A percentile compares a stretch with the other conserved stretches of the same genome.
Conservation (phyloP, 2,113 vertebrate species). For the Pseudonaja textilis region DNA sequence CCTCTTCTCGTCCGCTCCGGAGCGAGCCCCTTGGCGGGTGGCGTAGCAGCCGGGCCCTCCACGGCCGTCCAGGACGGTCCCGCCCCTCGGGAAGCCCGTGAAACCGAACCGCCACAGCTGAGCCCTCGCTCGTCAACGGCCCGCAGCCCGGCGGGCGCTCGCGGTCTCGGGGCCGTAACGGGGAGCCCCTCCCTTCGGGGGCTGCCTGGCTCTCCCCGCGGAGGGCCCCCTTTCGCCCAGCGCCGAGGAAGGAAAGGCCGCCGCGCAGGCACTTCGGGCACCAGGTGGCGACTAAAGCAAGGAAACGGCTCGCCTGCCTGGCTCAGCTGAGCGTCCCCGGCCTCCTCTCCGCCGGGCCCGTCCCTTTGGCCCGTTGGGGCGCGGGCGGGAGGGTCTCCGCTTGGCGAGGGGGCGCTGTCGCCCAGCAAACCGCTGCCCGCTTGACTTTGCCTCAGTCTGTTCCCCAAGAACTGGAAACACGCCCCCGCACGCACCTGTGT, state of each 20-base stretch:
- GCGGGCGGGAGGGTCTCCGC: background rate
- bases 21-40: background rate
- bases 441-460: background rate
- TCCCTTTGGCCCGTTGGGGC: background rate
- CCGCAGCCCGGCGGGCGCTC: conserved; percentile 87
- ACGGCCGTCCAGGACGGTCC: too few species aligned
- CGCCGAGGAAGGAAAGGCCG: background rate
- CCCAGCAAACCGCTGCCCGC: background rate
- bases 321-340: background rate
- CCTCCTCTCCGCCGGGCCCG: background rate
- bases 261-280: background rate
- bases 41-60: background rate
- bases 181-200: background rate
- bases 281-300: background rate
- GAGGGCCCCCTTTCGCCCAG: fast-evolving
- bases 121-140: conserved; percentile 51
- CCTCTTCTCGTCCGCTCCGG: background rate
- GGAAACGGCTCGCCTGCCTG: background rate
- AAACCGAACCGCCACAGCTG: background rate
- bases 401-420: background rate
- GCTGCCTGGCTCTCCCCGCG: background rate
- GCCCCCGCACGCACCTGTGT: background rate
- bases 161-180: conserved; percentile 42
- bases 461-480: background rate
- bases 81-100: too few species aligned